Conservation (phyloP, 2,113 vertebrate genomes). For the Dasyurus viverrinus region DNA sequence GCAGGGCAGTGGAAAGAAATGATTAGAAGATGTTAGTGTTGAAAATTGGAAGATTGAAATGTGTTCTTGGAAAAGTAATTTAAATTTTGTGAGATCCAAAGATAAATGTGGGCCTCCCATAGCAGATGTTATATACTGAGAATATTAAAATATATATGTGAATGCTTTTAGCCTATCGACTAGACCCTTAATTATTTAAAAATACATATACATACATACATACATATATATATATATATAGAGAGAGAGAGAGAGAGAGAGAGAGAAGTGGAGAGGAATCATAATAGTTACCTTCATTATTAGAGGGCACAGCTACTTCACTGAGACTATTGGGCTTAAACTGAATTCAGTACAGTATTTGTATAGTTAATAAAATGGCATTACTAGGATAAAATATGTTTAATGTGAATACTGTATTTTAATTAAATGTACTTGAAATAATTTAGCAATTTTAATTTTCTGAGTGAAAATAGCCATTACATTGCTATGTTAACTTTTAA, state of each 20-base stretch:
- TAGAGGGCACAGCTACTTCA: neutral
- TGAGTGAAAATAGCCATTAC: constrained; percentile 17
- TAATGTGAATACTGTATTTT: neutral
- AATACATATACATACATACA: too few species aligned
- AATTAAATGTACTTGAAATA: neutral
- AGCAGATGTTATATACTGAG: neutral
- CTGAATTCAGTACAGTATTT: neutral
- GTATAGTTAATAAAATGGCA: neutral
- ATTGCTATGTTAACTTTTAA: constrained; percentile 32
- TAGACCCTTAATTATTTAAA: neutral
- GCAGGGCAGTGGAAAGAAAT: too few species aligned
- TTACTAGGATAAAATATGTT: constrained; percentile 29
- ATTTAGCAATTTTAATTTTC: constrained; percentile 38
- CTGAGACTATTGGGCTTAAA: neutral
- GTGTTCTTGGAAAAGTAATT: too few species aligned
- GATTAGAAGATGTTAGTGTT: too few species aligned
- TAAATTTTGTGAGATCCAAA: neutral
- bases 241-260: too few species aligned
- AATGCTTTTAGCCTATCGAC: neutral
- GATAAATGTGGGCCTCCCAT: neutral
- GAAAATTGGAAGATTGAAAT: too few species aligned
- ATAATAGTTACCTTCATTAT: neutral
- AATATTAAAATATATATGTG: neutral
- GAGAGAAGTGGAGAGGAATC: neutral
- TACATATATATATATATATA: too few species aligned